phyloP scores from a whole-genome alignment of 2,113 vertebrate species.

The Pluvianellus socialis region DNA sequence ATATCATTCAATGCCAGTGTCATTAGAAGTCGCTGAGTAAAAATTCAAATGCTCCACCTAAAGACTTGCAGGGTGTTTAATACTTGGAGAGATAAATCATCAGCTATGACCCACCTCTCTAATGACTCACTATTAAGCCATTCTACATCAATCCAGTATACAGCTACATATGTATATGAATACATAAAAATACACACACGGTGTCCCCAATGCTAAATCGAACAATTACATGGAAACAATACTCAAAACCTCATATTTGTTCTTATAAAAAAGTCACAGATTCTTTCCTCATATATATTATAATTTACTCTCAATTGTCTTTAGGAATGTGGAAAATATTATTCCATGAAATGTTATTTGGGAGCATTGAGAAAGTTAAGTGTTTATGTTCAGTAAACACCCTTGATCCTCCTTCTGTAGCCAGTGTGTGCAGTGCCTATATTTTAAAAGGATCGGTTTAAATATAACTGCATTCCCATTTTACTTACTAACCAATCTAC shows the following conservation, averaged over 20 bases:
- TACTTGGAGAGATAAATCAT: neutral
- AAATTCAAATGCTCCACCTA: neutral
- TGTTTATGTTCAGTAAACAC: neutral
- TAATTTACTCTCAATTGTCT: conserved; percentile 11
- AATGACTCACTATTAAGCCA: neutral
- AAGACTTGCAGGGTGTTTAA: neutral
- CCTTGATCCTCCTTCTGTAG: neutral
- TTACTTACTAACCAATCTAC: neutral
- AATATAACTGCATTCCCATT: conserved; percentile 7
- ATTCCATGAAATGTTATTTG: neutral
- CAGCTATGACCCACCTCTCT: neutral
- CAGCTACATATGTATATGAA: neutral
- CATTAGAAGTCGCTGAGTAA: neutral
- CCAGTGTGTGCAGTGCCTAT: neutral
- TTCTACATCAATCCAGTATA: neutral
- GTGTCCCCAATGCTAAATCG: neutral
- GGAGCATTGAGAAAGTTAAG: neutral
- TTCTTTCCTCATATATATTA: neutral
- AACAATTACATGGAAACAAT: neutral
- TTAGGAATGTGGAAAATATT: conserved; percentile 37
- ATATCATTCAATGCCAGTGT: neutral
- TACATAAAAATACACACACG: neutral
- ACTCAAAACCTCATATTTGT: neutral
- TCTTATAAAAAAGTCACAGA: neutral
- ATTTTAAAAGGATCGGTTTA: neutral